These are phyloP conservation scores for Muscidifurax raptorellus DNA, from an alignment of 1,140 invertebrate genomes.

Conservation along the genomic window DNA sequence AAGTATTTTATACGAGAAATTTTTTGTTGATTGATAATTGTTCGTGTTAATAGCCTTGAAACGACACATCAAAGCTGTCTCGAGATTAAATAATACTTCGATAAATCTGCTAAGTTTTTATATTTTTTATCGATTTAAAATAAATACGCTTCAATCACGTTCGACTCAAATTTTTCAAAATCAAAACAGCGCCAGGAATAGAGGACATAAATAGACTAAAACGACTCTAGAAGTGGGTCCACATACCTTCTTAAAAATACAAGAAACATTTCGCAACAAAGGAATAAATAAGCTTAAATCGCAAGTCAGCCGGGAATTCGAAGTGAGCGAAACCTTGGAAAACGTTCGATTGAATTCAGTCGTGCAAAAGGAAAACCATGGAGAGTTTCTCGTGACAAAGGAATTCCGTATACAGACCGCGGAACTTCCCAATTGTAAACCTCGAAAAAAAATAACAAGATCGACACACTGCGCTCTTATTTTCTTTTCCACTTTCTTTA, in stretches of 20 bases:
- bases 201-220: not conserved
- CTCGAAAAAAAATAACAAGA: not conserved
- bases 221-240: too few relatives aligned
- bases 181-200: not conserved
- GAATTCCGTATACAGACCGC: not conserved
- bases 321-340: slow-evolving; percentile 12
- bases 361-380: not conserved
- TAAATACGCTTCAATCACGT: too few relatives aligned
- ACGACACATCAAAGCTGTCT: not conserved
- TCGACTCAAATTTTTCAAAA: too few relatives aligned
- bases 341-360: slow-evolving; percentile 29
- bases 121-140: not conserved
- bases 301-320: not conserved
- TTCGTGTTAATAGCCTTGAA: not conserved
- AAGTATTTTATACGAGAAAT: not conserved
- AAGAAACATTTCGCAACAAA: not conserved
- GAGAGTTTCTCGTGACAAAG: slow-evolving; percentile 16
- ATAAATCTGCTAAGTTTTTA: too few relatives aligned
- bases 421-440: not conserved
- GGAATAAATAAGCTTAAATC: slow-evolving; percentile 16
- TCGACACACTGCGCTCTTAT: not conserved
- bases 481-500: not conserved
- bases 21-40: slow-evolving; percentile 9
- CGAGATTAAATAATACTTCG: too few relatives aligned
- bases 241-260: not conserved